phyloP scores from a whole-genome alignment of 2,797 vertebrate species.

The Benthosema pterotum region DNA sequence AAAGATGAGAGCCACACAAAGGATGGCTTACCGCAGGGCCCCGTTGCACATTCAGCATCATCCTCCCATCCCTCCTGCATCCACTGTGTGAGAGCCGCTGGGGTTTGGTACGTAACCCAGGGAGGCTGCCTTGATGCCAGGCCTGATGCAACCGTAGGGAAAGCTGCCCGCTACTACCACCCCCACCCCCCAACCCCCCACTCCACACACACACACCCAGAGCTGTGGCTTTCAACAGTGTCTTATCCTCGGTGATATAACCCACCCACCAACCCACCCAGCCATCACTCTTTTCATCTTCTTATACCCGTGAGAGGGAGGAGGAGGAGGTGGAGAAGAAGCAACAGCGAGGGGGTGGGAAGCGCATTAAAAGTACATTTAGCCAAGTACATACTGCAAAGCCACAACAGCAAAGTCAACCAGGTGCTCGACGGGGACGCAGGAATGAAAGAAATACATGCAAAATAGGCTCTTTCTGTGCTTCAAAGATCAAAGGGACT shows the following conservation, averaged over 20 bases:
- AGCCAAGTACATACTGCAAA: no score
- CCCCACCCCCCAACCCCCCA: slow-evolving; percentile 14
- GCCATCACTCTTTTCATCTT: slow-evolving; percentile 44
- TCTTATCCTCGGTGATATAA: slow-evolving; percentile 39
- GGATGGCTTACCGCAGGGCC: slow-evolving; percentile 61
- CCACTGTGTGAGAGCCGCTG: neutral
- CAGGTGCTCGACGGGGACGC: no score
- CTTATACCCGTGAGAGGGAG: slow-evolving; percentile 12
- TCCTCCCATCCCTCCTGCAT: slow-evolving; percentile 35
- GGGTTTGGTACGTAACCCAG: slow-evolving; percentile 68
- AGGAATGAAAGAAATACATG: no score
- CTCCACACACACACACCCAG: no score
- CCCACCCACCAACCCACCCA: slow-evolving; percentile 27
- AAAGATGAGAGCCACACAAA: slow-evolving; percentile 65
- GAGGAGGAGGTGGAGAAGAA: no score
- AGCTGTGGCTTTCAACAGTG: slow-evolving; percentile 51
- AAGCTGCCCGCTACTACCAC: slow-evolving; percentile 69
- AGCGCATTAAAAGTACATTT: neutral
- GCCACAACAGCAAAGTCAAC: no score
- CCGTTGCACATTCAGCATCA: slow-evolving; percentile 37
- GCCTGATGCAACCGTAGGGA: slow-evolving; percentile 77
- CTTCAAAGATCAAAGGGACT: no score
- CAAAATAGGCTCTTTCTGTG: no score
- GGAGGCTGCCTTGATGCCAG: slow-evolving; percentile 65
- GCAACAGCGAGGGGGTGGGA: slow-evolving; percentile 31